Evolutionary conservation across 2,797 vertebrate species (phyloP), one percentile per base, ranked within the genome.

Genomic region (Tinamus major): DNA sequence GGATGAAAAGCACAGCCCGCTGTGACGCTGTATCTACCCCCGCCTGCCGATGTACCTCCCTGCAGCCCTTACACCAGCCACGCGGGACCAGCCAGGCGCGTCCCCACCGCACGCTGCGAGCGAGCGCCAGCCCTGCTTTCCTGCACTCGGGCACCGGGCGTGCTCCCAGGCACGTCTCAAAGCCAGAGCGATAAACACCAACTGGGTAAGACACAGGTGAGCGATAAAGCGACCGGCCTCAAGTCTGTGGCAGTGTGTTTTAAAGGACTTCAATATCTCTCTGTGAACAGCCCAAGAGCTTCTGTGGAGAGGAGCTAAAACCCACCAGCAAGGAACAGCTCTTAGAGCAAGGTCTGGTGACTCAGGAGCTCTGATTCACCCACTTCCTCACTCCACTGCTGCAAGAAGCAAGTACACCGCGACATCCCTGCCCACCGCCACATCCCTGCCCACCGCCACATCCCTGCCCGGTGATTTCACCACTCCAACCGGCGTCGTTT

Each of bases 281-380:
- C 37, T 53, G 19, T 11, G 6, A 88, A 79, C 10, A 94, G 78
- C 23, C 13, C 13, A 24, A 20, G 53, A n/a, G 37, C 35, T 15
- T 24, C 59, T 21, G 17, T 21, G 9, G 55, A 61, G 16, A 62
- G 35, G 21, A 35, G 35, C 59, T 26, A 62, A 17, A 35, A 62
- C 16, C 27, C 59, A 62, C 9, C 15, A 62, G 23, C 35, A 10
- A 24, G 15, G 58, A 15, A 26, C 33, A 8, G 37, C 24, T 15
- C 59, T 37, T 24, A 23, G 33, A 61, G 33, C n/a, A 24, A 21
- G 31, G 68, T 82, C 46, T 71, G 58, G 61, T 87, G 94, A 89
- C 78, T 93, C 86, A 89, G 33, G 56, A 90, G 58, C 56, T 74
- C 79, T 79, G 67, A 93, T 84, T 92, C 91, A 95, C 41, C 31